These are phyloP conservation scores for Anthoscopus minutus DNA, from an alignment of 2,113 vertebrate genomes.

Conservation along the genomic window DNA sequence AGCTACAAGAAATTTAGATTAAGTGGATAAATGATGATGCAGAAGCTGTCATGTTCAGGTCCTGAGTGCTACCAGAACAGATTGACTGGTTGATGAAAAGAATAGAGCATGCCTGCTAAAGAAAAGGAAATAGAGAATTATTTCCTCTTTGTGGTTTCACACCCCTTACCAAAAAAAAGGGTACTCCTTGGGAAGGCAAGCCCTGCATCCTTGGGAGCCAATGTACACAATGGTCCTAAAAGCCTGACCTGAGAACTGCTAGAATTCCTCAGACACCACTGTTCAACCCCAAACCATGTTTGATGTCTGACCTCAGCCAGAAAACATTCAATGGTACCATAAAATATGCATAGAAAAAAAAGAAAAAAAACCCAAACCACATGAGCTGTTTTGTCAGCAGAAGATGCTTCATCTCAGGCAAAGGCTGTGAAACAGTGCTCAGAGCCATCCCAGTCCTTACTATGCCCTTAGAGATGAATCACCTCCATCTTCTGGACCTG, in stretches of 20 bases:
- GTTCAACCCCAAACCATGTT: neutral
- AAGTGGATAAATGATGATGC: fast-evolving
- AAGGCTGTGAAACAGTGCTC: neutral
- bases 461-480: neutral
- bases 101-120: neutral
- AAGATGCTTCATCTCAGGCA: neutral
- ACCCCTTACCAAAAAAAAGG: neutral
- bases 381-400: neutral
- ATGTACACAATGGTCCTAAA: neutral
- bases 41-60: neutral
- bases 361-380: neutral
- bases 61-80: neutral
- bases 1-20: neutral
- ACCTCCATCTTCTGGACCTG: neutral
- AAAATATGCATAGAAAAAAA: neutral
- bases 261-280: neutral
- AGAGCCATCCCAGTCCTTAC: neutral
- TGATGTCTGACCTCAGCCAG: neutral
- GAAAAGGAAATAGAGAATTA: neutral
- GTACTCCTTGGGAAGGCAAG: neutral
- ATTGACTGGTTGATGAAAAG: neutral
- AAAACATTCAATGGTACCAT: neutral
- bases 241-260: neutral
- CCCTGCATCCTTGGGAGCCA: neutral
- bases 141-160: neutral